A percentile compares a stretch with the other conserved stretches of the same genome.
Conservation (phyloP, 2,888 invertebrate species). For the Diarsia brunnea region DNA sequence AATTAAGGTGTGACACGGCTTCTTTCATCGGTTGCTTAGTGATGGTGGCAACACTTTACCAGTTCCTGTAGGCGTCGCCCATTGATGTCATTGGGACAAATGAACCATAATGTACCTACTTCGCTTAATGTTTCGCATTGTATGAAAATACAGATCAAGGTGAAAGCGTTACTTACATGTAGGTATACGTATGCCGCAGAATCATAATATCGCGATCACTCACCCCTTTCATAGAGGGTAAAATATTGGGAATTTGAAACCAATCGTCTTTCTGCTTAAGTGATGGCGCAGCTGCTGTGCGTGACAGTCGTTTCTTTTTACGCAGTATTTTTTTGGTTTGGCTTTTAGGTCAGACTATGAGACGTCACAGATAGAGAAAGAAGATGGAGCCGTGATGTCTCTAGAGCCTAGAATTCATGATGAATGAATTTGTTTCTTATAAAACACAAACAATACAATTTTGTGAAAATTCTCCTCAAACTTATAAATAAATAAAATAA, state of each 20-base stretch:
- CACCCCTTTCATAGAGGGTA: background rate
- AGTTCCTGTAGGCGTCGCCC: background rate
- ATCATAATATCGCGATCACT: constrained; percentile 11
- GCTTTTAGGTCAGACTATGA: background rate
- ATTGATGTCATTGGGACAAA: constrained; percentile 25
- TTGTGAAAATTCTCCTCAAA: background rate
- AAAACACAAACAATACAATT: constrained; percentile 3
- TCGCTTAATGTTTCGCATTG: constrained; percentile 21
- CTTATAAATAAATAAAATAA: too few species aligned
- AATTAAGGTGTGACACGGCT: background rate
- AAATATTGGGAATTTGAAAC: constrained; percentile 29
- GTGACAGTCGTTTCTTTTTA: constrained; percentile 11
- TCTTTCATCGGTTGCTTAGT: constrained; percentile 14
- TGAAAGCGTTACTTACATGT: background rate
- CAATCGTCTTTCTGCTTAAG: constrained; percentile 21
- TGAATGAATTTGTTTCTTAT: background rate
- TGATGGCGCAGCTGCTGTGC: constrained; percentile 7
- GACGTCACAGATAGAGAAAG: background rate
- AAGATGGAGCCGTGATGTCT: background rate
- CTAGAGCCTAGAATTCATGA: background rate
- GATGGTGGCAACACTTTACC: constrained; percentile 7
- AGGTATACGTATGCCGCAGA: background rate
- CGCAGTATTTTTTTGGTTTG: background rate
- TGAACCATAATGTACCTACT: constrained; percentile 7
- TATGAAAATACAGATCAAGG: constrained; percentile 34